Evolutionary conservation across 2,113 vertebrate genomes (phyloP), one percentile per base, ranked within the genome.

Genomic region (Bagarius yarrelli): DNA sequence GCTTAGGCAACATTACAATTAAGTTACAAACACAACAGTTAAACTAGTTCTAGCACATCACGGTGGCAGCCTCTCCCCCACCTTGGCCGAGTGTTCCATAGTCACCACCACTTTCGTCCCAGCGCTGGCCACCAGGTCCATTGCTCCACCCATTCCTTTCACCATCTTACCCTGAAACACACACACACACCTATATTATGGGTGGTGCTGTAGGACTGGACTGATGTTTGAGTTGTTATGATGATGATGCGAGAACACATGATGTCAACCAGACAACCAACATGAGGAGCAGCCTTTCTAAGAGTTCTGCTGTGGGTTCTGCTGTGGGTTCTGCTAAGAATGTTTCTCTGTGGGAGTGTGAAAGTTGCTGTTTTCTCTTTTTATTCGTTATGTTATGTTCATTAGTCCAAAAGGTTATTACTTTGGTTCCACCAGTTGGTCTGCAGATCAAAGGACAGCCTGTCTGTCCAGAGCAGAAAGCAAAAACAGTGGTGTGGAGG

Each of bases 21-120:
- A n/a, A n/a, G n/a, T n/a, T 40, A 40, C 36, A 40, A 40, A 40
- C 3, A 40, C 36, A 40, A 40, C 36, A 40, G 36, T 40, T 40
- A 6, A 3, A 40, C 36, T 40, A 40, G 36, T 40, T 40, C 36
- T 40, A 40, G 36, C 36, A 40, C 36, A 40, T 40, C 36, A 6
- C 36, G 6, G 36, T 40, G 36, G 6, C 3, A 40, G 36, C 40
- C 30, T 61, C 19, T 59, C 40, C 50, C 32, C 1, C 64, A 98
- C 98, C 95, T 98, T 99, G 55, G 97, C 96, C 0, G 97, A 97
- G 83, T 99, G 98, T 66, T 98, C 97, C 97, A 99, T 99, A 47
- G 98, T 99, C 81, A 99, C 95, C 74, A 99, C 97, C 64, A 99
- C 98, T 91, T 97, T 99, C 63, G 97, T 99, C 91, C 94, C 95